These are phyloP conservation scores for Oreochromis aureus DNA, from an alignment of 2,113 vertebrate genomes.

Conservation along the genomic window DNA sequence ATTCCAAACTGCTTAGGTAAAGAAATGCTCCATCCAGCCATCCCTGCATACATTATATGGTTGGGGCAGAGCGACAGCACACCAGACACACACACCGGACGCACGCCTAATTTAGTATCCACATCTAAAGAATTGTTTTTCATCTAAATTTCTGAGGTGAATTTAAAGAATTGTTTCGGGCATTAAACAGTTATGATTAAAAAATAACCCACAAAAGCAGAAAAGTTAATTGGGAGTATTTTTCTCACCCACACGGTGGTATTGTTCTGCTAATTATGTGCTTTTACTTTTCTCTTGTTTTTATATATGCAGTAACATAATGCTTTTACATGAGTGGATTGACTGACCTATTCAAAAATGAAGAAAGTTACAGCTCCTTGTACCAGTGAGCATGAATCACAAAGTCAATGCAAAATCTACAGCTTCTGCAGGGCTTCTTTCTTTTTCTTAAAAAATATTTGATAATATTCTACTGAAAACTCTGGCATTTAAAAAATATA, in stretches of 20 bases:
- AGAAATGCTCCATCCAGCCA: not conserved
- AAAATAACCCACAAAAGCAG: not conserved
- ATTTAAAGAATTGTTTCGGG: not conserved
- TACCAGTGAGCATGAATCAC: not conserved
- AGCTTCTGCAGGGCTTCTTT: not conserved
- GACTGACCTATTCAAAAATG: not conserved
- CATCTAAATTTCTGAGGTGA: not conserved
- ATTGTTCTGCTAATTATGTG: not conserved
- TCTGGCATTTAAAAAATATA: not conserved
- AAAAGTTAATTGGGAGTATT: not conserved
- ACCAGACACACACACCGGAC: not conserved
- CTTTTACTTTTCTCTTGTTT: not conserved
- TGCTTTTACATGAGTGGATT: not conserved
- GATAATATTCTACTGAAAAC: not conserved
- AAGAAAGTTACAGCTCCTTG: not conserved
- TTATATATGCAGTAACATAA: not conserved
- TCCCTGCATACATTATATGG: not conserved
- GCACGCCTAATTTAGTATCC: not conserved
- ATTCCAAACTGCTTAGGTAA: not conserved
- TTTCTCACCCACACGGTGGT: rapidly evolving
- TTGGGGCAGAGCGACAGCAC: not conserved
- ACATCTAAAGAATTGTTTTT: not conserved
- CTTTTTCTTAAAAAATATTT: not conserved
- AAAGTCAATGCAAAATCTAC: not conserved
- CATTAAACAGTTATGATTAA: not conserved